Conservation (phyloP, 1,140 invertebrate genomes). For the Atopsyche davidsoni region DNA sequence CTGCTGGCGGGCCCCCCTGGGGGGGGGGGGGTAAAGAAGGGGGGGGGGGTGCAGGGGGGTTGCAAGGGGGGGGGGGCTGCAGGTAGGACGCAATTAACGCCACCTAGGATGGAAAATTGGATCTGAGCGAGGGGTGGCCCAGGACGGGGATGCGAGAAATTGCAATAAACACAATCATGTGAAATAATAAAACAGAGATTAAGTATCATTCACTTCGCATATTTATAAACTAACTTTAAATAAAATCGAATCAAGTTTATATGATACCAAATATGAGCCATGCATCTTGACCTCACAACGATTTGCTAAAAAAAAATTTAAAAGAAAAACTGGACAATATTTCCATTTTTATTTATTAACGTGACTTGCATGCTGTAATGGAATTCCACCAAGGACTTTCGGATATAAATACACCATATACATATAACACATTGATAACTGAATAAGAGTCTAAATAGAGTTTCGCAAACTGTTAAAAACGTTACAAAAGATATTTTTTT, state of each 20-base stretch:
- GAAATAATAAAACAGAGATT: constrained; percentile 2
- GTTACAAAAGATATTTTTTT: no score
- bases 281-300: not conserved
- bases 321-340: no score
- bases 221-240: not conserved
- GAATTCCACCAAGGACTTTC: no score
- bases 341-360: no score
- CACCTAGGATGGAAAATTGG: constrained; percentile 28
- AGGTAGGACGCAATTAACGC: constrained; percentile 25
- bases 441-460: no score
- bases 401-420: no score
- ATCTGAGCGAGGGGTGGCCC: constrained; percentile 14
- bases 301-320: no score
- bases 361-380: no score
- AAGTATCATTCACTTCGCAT: not conserved
- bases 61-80: not conserved
- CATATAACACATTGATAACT: no score
- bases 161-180: no score
- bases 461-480: no score
- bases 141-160: no score
- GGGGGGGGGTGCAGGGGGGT: not conserved
- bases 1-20: not conserved
- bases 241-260: not conserved
- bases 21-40: not conserved
- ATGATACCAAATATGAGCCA: not conserved